Percentiles rank a stretch among this genome's conserved stretches.
phyloP scores from a whole-genome alignment of 2,888 invertebrate genomes.

The Ctena decussata region DNA sequence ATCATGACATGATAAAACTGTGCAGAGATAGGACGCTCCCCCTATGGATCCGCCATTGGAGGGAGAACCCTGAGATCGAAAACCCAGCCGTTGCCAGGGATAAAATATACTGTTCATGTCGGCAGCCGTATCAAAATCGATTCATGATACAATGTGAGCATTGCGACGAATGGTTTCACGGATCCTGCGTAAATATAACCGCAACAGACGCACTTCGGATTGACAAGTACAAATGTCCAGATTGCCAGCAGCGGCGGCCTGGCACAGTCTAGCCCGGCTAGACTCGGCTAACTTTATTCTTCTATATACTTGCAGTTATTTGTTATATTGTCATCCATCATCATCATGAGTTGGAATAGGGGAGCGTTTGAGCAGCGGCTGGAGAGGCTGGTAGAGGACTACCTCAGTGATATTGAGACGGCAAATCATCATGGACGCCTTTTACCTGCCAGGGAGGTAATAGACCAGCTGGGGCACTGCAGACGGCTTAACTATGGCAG shows the following conservation, averaged over 20 bases:
- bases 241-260: neutral
- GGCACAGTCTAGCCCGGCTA: neutral
- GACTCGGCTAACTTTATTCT: neutral
- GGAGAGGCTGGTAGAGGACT: neutral
- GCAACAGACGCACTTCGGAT: constrained; percentile 19
- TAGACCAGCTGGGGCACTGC: neutral
- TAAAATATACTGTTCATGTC: neutral
- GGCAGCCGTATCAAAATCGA: neutral
- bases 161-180: constrained; percentile 27
- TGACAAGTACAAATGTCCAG: constrained; percentile 13
- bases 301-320: neutral
- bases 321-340: too few species aligned
- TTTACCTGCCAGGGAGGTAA: neutral
- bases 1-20: too few species aligned
- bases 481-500: neutral
- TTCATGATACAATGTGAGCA: constrained; percentile 18
- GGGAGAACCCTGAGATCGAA: neutral
- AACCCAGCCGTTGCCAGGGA: neutral
- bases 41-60: too few species aligned
- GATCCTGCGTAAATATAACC: constrained; percentile 20
- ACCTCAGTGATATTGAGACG: neutral
- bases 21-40: too few species aligned
- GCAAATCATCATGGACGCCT: neutral
- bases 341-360: too few species aligned
- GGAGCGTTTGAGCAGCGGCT: too few species aligned